A percentile compares a stretch with the other conserved stretches of the same genome.
phyloP scores from a whole-genome alignment of 2,888 invertebrate species.

The Eupithecia tripunctaria region DNA sequence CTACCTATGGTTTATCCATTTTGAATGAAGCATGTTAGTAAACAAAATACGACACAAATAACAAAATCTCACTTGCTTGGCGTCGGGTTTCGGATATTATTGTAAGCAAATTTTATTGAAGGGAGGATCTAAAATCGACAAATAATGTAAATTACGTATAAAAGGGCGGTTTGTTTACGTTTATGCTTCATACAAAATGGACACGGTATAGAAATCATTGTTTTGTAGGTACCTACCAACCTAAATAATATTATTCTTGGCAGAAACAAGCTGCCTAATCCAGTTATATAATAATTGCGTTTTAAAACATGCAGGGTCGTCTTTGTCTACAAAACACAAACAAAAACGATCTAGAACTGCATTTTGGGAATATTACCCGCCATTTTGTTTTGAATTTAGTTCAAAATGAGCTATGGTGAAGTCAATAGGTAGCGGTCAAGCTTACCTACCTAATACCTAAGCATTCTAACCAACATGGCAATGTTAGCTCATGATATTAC shows the following conservation, averaged over 20 bases:
- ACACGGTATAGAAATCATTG: too few species aligned
- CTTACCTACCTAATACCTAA: background rate
- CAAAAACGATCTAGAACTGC: background rate
- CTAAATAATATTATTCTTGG: too few species aligned
- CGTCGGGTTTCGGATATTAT: too few species aligned
- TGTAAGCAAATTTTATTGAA: too few species aligned
- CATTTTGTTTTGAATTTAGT: background rate
- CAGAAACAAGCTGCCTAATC: background rate
- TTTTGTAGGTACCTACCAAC: background rate
- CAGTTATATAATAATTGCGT: background rate
- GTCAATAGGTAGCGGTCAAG: background rate
- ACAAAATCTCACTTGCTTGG: too few species aligned
- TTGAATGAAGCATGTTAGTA: too few species aligned
- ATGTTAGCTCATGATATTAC: background rate
- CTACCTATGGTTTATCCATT: too few species aligned
- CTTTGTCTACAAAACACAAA: background rate
- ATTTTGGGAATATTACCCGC: background rate
- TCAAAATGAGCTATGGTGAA: background rate
- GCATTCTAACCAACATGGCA: background rate
- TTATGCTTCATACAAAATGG: too few species aligned
- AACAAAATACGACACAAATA: too few species aligned
- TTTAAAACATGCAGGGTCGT: background rate
- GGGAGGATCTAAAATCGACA: too few species aligned
- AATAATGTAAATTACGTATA: too few species aligned
- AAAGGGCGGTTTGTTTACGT: too few species aligned